Evolutionary conservation across 2,797 vertebrate species (phyloP).

Genomic region (Phaenicophaeus curvirostris): DNA sequence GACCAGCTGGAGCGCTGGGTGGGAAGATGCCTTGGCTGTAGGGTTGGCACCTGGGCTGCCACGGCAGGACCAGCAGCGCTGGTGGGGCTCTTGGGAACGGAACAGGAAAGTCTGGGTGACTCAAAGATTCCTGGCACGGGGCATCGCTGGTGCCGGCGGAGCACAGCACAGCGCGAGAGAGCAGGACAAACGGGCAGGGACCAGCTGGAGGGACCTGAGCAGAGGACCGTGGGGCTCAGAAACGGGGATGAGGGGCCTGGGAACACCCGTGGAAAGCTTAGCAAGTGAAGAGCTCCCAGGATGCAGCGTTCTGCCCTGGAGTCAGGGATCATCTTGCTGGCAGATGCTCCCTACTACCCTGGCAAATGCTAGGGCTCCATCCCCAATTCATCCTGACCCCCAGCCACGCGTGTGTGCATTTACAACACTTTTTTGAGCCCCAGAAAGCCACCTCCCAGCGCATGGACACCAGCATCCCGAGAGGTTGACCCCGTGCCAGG

Average conservation of each 20-base stretch:
- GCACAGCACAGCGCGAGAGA: not conserved
- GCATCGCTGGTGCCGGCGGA: not conserved
- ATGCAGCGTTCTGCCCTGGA: too few relatives aligned
- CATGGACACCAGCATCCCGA: fast-evolving
- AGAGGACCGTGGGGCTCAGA: not conserved
- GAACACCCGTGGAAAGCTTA: fast-evolving
- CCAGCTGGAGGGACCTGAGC: fast-evolving
- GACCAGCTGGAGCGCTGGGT: not conserved
- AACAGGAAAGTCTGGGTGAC: not conserved
- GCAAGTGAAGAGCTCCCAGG: too few relatives aligned
- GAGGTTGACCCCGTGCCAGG: not conserved
- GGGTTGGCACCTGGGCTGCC: not conserved
- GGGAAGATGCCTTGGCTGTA: fast-evolving
- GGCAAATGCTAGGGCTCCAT: not conserved
- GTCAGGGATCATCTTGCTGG: too few relatives aligned
- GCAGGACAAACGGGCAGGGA: not conserved
- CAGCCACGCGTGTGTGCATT: not conserved
- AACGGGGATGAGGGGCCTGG: not conserved
- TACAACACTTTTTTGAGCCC: not conserved
- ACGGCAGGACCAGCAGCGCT: not conserved
- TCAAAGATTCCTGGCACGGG: conserved; percentile 25
- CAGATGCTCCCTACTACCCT: too few relatives aligned
- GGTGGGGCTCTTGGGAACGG: not conserved
- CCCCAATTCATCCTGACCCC: not conserved
- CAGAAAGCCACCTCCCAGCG: not conserved